A percentile compares a stretch with the other conserved stretches of the same genome.
Evolutionary conservation across 2,888 invertebrate genomes (phyloP).

Genomic region (Hypolimnas misippus): DNA sequence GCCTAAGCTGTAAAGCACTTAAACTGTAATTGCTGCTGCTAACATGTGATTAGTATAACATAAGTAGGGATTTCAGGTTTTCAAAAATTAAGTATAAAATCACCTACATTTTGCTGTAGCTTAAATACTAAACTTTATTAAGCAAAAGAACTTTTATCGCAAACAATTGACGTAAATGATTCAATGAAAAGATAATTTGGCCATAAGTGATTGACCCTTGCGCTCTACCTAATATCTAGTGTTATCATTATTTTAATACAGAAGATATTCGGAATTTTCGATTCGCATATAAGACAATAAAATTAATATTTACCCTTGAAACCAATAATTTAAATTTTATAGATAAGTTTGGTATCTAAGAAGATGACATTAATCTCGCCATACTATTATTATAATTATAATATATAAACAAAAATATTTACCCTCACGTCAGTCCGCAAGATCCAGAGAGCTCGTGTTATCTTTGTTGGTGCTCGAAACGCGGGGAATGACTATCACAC

Average conservation of each 20-base stretch:
- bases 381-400: neutral
- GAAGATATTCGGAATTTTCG: slow-evolving; percentile 61
- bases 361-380: neutral
- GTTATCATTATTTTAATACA: slow-evolving; percentile 42
- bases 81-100: too few species aligned
- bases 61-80: too few species aligned
- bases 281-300: neutral
- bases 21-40: too few species aligned
- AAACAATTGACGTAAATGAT: slow-evolving; percentile 59
- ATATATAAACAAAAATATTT: slow-evolving; percentile 67
- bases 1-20: too few species aligned
- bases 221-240: slow-evolving; percentile 1
- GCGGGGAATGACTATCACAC: slow-evolving; percentile 78
- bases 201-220: slow-evolving; percentile 25
- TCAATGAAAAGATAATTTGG: slow-evolving; percentile 51
- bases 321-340: neutral
- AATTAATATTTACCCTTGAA: neutral
- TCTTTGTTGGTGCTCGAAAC: slow-evolving; percentile 77
- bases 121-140: slow-evolving; percentile 42
- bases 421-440: slow-evolving; percentile 71
- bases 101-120: too few species aligned
- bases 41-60: too few species aligned
- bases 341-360: neutral
- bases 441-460: slow-evolving; percentile 62
- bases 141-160: slow-evolving; percentile 7